Base-by-base conservation (phyloP, 2,797 vertebrate genomes). In the Vespertilio murinus region DNA sequence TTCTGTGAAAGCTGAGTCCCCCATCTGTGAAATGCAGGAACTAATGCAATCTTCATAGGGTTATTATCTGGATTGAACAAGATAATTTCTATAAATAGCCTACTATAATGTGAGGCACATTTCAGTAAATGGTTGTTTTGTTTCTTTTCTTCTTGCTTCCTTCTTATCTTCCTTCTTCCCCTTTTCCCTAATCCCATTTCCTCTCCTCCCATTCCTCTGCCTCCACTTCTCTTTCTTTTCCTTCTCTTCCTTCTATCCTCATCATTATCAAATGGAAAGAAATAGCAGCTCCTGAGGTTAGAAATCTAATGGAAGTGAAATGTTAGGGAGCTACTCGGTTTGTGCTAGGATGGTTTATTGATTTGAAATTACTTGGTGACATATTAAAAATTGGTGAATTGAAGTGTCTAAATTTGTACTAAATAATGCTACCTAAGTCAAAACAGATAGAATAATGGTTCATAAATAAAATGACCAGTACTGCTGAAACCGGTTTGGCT, bases 211-310 rank as follows among this genome's bases (percentile, higher is more conserved):
- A 61, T 20, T n/a, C 2, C 1, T 22, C 2, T 73, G 0, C 8
- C 30, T n/a, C 38, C 23, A 0, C 45, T 20, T 65, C 20, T 33
- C 25, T 67, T 8, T 25, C 12, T 33, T 17, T 35, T 52, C 2
- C 30, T 40, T 9, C 22, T 40, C 16, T 9, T 4, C 3, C 10
- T 6, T 5, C 2, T 13, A 0, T 2, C 6, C 35, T 42, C 23
- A 47, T 23, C 40, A 23, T 40, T 70, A 89, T 8, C 22, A 77
- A 56, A 54, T 5, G 2, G 3, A 73, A 40, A 59, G 20, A 14
- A 35, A 28, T 0, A 59, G 18, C 3, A 71, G 6, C 0, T 30
- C 12, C n/a, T 64, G 28, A 75, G 5, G 9, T 69, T 52, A 2
- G 5, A 14, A 42, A 20, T 88, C n/a, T 33, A 2, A 17, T 28